A percentile compares a stretch with the other conserved stretches of the same genome.
Conservation (phyloP, 2,113 vertebrate species). For the Poicephalus meyeri region DNA sequence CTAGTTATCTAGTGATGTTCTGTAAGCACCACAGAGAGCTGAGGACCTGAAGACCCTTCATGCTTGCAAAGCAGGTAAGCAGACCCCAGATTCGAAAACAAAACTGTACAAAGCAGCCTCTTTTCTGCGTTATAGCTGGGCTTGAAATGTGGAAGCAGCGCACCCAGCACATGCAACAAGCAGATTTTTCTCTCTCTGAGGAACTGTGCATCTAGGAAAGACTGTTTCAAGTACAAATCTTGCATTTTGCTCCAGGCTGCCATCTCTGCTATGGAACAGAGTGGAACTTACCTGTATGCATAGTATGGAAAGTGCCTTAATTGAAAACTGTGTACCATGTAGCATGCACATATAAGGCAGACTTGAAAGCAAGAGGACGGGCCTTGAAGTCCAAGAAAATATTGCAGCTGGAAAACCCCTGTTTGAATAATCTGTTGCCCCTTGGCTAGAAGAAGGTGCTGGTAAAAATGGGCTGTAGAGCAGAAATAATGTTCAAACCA, state of each 20-base stretch:
- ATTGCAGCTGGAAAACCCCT: background rate
- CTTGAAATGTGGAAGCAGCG: background rate
- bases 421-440: background rate
- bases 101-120: background rate
- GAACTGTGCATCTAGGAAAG: background rate
- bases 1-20: background rate
- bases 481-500: fast-evolving
- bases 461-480: background rate
- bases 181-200: background rate
- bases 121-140: background rate
- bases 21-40: background rate
- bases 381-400: background rate
- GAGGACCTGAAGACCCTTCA: background rate
- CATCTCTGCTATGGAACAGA: background rate
- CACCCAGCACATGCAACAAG: background rate
- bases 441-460: background rate
- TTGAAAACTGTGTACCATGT: background rate
- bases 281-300: background rate
- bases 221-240: background rate
- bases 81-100: background rate
- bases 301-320: background rate
- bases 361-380: background rate
- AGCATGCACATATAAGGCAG: background rate
- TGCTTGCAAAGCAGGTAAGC: background rate
- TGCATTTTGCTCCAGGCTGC: background rate